These are phyloP conservation scores for Sphecodes monilicornis DNA, from an alignment of 2,888 invertebrate genomes.

Conservation along the genomic window DNA sequence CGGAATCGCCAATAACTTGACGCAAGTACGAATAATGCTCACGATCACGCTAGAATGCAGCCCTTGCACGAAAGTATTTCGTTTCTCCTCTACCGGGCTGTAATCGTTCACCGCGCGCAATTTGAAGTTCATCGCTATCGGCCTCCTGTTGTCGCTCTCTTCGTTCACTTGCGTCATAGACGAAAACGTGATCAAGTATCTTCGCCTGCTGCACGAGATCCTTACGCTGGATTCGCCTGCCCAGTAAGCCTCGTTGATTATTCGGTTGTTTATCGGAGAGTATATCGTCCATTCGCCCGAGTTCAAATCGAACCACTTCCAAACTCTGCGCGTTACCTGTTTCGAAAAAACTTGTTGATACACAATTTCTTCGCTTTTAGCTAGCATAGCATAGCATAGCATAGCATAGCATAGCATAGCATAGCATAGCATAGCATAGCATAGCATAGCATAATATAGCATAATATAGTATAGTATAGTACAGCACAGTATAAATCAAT, in stretches of 20 bases:
- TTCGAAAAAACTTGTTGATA: not conserved
- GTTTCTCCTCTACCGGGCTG: conserved; percentile 78
- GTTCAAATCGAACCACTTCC: conserved; percentile 95
- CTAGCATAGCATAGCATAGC: not conserved
- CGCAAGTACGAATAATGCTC: conserved; percentile 86
- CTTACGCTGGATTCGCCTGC: conserved; percentile 89
- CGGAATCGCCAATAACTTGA: conserved; percentile 88
- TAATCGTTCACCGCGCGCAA: conserved; percentile 69
- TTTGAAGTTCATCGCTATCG: conserved; percentile 88
- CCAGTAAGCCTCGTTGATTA: conserved; percentile 92
- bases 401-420: not conserved
- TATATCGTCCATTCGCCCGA: conserved; percentile 93
- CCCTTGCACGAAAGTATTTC: conserved; percentile 79
- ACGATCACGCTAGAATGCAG: conserved; percentile 80
- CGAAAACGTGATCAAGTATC: conserved; percentile 91
- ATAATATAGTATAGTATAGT: not conserved
- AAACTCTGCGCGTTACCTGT: conserved; percentile 86
- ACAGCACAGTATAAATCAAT: not conserved
- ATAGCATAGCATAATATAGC: not conserved
- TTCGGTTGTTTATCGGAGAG: conserved; percentile 89
- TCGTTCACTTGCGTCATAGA: conserved; percentile 94
- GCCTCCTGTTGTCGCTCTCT: conserved; percentile 92
- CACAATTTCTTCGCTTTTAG: not conserved
- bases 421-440: not conserved
- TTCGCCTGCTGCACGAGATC: conserved; percentile 90